These are phyloP conservation scores for Varanus salvator DNA, from an alignment of 2,113 vertebrate species.

Conservation along the genomic window DNA sequence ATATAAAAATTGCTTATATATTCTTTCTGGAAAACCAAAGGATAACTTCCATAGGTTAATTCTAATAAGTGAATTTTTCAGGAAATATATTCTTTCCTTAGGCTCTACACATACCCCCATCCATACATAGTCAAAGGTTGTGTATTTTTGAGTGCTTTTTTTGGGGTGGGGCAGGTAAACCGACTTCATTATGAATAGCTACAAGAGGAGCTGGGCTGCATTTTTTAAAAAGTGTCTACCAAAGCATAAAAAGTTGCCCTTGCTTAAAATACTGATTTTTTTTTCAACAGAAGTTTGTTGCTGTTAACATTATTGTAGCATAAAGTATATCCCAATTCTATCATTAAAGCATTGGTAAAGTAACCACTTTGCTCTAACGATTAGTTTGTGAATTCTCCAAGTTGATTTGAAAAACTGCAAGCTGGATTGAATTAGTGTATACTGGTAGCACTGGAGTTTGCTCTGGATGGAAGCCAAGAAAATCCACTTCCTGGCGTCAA, in stretches of 20 bases:
- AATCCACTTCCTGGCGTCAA: not conserved
- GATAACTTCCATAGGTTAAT: not conserved
- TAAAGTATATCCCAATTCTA: not conserved
- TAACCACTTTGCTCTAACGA: not conserved
- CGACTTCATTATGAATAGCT: not conserved
- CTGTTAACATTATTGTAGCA: fast-evolving
- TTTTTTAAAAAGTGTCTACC: not conserved
- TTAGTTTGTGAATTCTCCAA: conserved; percentile 13
- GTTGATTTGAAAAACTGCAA: not conserved
- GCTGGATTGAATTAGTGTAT: conserved; percentile 8
- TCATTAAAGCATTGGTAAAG: conserved; percentile 36
- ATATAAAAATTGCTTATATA: not conserved
- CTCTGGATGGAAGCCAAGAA: not conserved
- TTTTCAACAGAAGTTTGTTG: not conserved
- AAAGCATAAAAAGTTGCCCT: not conserved
- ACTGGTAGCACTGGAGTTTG: conserved; percentile 9
- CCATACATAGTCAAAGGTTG: too few relatives aligned
- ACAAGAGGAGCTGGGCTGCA: not conserved
- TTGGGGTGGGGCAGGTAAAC: not conserved
- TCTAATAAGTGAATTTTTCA: not conserved
- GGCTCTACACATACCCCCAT: not conserved
- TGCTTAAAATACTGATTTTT: not conserved
- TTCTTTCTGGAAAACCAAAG: not conserved
- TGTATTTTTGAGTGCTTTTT: not conserved
- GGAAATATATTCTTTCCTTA: not conserved